Evolutionary conservation across 2,113 vertebrate genomes (phyloP), one percentile per base, ranked within the genome.

Genomic region (Coracopsis vasa): DNA sequence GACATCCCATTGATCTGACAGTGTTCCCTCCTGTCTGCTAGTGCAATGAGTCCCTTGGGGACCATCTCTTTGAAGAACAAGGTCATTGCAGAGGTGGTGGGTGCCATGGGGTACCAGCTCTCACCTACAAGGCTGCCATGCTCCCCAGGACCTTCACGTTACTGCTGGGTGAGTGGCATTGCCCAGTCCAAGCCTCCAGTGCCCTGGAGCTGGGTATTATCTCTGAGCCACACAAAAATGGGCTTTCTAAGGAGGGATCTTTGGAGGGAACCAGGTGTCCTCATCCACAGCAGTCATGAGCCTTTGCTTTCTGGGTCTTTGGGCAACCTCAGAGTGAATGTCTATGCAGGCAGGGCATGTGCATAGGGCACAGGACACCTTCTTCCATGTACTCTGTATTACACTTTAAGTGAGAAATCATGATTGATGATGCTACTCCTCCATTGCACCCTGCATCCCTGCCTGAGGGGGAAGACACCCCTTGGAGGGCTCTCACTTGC

Each of bases 221-320:
- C 50, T 80, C 50, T 7, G 24, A 67, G 16, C 21, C 47, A 41
- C 5, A 17, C 17, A 18, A 42, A 42, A 65, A 35, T 5, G 9
- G 31, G 27, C 11, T 71, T 61, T 50, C 6, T 35, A 6, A 11
- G 33, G 15, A 25, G n/a, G 25, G 25, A 35, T 12, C 70, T 82
- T 42, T 21, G 18, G 53, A 58, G 10, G 35, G 10, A 20, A 47
- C 42, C 39, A 47, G n/a, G 29, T 48, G 53, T 60, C 66, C 42
- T 65, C 2, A 0, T 19, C 54, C 24, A 25, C 1, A 8, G 53
- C 8, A 41, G 21, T 47, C 47, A 23, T 0, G 2, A 0, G 2
- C 29, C 37, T 73, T 64, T 16, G 24, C 29, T 87, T 70, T 66
- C 58, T 16, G 17, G 29, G 47, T 62, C 78, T 42, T 60, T 18